Conservation (phyloP, 2,113 vertebrate species). For the Hyaena hyaena region DNA sequence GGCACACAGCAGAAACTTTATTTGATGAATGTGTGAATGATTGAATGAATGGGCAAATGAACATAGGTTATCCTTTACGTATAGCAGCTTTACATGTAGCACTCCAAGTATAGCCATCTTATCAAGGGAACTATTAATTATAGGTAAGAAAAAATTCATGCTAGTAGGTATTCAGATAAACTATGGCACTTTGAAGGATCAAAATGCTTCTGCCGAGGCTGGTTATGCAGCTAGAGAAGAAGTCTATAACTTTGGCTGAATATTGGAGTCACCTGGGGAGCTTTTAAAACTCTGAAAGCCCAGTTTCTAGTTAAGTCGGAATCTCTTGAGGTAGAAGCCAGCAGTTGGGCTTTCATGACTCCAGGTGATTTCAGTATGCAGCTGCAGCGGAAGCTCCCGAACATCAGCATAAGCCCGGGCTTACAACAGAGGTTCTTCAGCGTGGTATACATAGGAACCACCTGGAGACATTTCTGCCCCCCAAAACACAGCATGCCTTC, state of each 20-base stretch:
- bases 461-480: not conserved
- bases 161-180: not conserved
- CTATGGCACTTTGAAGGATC: not conserved
- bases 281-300: not conserved
- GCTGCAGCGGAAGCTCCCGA: not conserved
- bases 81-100: not conserved
- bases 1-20: not conserved
- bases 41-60: not conserved
- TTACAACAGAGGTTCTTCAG: not conserved
- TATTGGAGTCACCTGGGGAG: not conserved
- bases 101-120: not conserved
- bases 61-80: not conserved
- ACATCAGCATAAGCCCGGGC: not conserved
- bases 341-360: not conserved
- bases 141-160: not conserved
- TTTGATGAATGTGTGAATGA: not conserved
- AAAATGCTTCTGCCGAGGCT: not conserved
- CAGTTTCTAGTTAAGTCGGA: not conserved
- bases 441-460: not conserved
- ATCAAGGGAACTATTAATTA: not conserved
- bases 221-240: not conserved
- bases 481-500: not conserved
- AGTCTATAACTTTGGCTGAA: not conserved
- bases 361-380: not conserved
- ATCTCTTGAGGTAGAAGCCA: not conserved